Base-by-base conservation (phyloP, 2,113 vertebrate species). In the Microcebus ravelobensis region DNA sequence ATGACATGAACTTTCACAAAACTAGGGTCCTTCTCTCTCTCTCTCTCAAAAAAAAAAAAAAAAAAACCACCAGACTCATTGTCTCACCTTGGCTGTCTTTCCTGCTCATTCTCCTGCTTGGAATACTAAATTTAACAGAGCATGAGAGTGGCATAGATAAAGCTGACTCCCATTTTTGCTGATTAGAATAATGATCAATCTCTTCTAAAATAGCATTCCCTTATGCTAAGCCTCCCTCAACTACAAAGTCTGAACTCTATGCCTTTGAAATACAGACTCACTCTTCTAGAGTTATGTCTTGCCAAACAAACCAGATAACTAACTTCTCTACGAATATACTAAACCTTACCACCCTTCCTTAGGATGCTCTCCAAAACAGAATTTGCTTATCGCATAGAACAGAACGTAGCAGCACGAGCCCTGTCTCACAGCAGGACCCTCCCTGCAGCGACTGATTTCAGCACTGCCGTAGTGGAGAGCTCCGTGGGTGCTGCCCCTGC, bases 31-130 rank as follows among this genome's bases (percentile, higher is more conserved):
- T 39, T 39, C 57, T 61, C n/a, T 68, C 6, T 61, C n/a, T 68
- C 6, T 48, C 45, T 48, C 45, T 48, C 45, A 9, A 2, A 45
- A 9, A 45, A 48, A 48, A 48, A 48, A 48, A 10, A 48, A 48
- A 48, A 48, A 11, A 11, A 48, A 48, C 21, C 0, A n/a, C 2
- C 27, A 12, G 42, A 23, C 0, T 36, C 31, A 25, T 3, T 15
- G 34, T 36, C n/a, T 45, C 31, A 13, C 27, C 5, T 23, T 8
- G 25, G 50, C 67, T 15, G 5, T 36, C 13, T 5, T 23, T n/a
- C 27, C 5, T 34, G 5, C 0, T 57, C 3, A 5, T 77, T 55
- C 20, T 21, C 74, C 20, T 4, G 18, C 29, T 27, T 45, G 39
- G 17, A 67, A 59, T 3, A 13, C 12, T 31, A 31, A 73, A 15